phyloP scores from a whole-genome alignment of 2,797 vertebrate species.

The Acridotheres tristis region DNA sequence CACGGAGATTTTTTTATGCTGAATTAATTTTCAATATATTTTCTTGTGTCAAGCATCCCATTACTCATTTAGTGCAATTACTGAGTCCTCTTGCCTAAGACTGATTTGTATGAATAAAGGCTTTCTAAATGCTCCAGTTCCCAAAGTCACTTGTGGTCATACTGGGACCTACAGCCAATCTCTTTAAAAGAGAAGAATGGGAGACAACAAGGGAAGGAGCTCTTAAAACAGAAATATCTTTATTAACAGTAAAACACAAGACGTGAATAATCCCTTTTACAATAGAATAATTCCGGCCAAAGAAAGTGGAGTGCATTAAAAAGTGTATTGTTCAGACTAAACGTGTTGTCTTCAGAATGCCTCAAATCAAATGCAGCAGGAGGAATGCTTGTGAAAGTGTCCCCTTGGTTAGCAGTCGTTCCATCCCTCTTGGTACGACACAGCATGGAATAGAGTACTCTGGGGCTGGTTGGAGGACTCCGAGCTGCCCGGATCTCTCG shows the following conservation, averaged over 20 bases:
- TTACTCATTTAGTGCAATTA: not conserved
- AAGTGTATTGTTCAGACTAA: constrained; percentile 34
- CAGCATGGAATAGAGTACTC: not conserved
- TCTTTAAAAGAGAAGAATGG: not conserved
- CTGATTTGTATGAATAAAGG: not conserved
- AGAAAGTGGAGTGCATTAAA: constrained; percentile 32
- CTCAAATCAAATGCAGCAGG: not conserved
- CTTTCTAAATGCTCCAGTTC: not conserved
- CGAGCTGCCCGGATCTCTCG: not conserved
- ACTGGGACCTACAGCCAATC: not conserved
- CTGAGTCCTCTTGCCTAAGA: not conserved
- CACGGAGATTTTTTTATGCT: not conserved
- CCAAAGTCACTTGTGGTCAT: not conserved
- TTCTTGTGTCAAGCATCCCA: not conserved
- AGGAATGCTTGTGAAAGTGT: constrained; percentile 16
- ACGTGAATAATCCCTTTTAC: constrained; percentile 58
- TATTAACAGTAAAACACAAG: constrained; percentile 69
- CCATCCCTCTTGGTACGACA: rapidly evolving
- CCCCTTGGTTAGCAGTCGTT: not conserved
- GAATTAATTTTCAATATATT: not conserved
- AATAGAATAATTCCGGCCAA: constrained; percentile 46
- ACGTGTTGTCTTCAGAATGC: constrained; percentile 10
- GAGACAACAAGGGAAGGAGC: not conserved
- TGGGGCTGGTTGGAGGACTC: not conserved
- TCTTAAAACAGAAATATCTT: constrained; percentile 56